Percentiles rank a stretch among this genome's conserved stretches.
Evolutionary conservation across 2,797 vertebrate species (phyloP).

Genomic region (Harpagifer antarcticus): DNA sequence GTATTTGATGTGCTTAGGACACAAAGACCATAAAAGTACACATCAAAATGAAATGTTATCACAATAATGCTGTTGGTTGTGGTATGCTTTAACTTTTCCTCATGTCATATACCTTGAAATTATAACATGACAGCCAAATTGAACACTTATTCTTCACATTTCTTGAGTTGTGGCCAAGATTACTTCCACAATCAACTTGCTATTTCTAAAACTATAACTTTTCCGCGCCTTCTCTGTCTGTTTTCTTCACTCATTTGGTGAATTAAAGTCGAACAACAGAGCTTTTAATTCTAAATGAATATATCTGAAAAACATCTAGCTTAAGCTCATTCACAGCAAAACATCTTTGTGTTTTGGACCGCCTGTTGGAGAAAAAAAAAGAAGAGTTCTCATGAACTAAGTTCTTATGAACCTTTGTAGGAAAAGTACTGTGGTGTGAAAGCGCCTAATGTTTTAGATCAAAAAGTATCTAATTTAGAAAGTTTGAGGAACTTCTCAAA

Average conservation of each 20-base stretch:
- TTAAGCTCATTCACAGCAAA: neutral
- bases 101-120: too few relatives aligned
- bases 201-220: neutral
- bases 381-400: too few relatives aligned
- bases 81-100: too few relatives aligned
- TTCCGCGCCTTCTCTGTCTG: neutral
- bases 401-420: neutral
- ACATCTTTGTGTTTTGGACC: neutral
- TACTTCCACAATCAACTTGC: neutral
- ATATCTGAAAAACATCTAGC: neutral
- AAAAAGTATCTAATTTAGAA: neutral
- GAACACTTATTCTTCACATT: neutral
- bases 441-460: neutral
- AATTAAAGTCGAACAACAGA: too few relatives aligned
- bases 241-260: neutral
- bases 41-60: neutral
- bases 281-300: neutral
- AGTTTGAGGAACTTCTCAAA: slow-evolving; percentile 4
- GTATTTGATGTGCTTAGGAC: slow-evolving; percentile 22
- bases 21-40: slow-evolving; percentile 6
- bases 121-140: too few relatives aligned
- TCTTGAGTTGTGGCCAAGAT: neutral
- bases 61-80: neutral
- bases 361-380: neutral
- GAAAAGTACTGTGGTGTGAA: neutral